Base-by-base conservation (phyloP, 2,113 vertebrate species). In the Penelope pileata region DNA sequence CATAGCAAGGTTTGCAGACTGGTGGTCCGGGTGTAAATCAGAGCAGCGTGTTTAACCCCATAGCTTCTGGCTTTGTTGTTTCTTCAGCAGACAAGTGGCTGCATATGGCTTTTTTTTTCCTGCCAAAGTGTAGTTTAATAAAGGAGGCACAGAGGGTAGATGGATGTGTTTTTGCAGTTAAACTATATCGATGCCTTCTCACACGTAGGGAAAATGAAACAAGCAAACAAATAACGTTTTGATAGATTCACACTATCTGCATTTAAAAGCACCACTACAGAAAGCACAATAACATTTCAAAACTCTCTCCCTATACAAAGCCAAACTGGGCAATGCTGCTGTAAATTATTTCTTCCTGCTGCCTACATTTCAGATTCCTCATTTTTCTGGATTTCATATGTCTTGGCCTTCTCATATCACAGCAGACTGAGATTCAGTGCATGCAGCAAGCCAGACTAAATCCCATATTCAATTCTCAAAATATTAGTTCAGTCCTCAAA, bases 401-500 rank as follows among this genome's bases (percentile, higher is more conserved):
- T 91, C 59, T 83, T 6, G 4, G 70, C 74, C 56, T 91, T 93
- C 78, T 59, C 17, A 1, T 34, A 22, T 48, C 59, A 11, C 72
- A n/a, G 40, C 86, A 62, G 84, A 45, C 69, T 51, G 6, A 36
- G 66, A 23, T n/a, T 34, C 72, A 21, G 66, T 9, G 67, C 9
- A 0, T 48, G 83, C 6, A 76, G 70, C 36, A 42, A 81, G 36
- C 30, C 75, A 24, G 86, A 78, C 51, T 72, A 59, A 81, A 51
- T 53, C 93, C 75, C 69, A 16, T 27, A 78, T 21, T 64, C 73
- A 24, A 3, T 19, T 64, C 93, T 74, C 70, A 56, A 81, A 93
- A 93, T 62, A 91, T 91, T 64, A 48, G 63, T 23, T 89, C 81
- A 91, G 88, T 43, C 94, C 93, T 95, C 50, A 19, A 81, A 92